phyloP scores from a whole-genome alignment of 2,113 vertebrate genomes.

The Cinclus cinclus region DNA sequence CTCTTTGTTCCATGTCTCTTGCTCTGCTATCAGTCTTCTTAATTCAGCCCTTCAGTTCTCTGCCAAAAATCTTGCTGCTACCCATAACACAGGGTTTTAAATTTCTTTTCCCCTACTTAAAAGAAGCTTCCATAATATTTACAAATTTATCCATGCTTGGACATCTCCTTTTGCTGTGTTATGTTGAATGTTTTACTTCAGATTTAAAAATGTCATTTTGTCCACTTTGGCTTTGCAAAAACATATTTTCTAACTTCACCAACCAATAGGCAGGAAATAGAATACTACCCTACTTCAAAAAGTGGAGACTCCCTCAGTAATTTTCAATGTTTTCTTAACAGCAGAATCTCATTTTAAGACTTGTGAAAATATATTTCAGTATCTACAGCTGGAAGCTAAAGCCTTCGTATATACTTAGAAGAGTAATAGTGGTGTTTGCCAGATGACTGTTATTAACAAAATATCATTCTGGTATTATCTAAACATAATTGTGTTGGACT shows the following conservation, averaged over 20 bases:
- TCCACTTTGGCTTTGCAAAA: background rate
- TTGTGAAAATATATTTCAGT: background rate
- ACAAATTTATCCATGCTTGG: background rate
- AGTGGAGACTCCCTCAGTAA: background rate
- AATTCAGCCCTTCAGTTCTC: slow-evolving; percentile 37
- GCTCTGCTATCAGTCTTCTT: slow-evolving; percentile 38
- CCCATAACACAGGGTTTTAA: background rate
- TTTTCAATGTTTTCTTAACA: background rate
- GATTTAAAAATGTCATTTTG: background rate
- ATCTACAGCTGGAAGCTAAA: background rate
- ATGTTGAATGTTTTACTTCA: background rate
- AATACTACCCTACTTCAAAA: background rate
- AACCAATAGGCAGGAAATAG: background rate
- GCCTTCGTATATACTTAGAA: background rate
- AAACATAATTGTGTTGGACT: background rate
- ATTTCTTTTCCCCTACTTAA: background rate
- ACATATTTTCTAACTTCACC: background rate
- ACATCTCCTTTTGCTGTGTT: background rate
- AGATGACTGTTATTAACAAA: background rate
- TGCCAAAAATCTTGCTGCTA: background rate
- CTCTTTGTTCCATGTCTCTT: slow-evolving; percentile 55
- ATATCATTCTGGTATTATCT: background rate
- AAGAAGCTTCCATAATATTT: background rate
- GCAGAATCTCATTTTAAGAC: background rate
- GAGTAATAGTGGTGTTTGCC: background rate